These are phyloP conservation scores for Polyommatus iphigenia DNA, from an alignment of 2,888 invertebrate species.

Conservation along the genomic window DNA sequence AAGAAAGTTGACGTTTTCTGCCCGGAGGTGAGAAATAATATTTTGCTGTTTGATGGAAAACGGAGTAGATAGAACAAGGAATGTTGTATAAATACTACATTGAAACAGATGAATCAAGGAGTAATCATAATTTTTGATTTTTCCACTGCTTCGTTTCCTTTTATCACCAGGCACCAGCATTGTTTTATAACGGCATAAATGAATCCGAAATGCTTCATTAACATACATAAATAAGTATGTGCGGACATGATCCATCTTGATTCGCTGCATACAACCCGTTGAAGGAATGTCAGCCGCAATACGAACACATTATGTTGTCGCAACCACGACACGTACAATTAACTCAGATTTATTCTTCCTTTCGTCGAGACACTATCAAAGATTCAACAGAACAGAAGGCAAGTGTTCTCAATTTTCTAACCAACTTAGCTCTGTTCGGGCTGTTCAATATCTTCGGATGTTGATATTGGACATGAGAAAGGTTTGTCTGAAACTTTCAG, in stretches of 20 bases:
- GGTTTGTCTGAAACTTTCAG: not conserved
- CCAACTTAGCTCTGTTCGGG: constrained; percentile 70
- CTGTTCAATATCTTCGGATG: constrained; percentile 62
- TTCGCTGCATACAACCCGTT: constrained; percentile 59
- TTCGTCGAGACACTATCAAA: constrained; percentile 70
- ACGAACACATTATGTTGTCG: constrained; percentile 71
- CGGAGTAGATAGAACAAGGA: too few species aligned
- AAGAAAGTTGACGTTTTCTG: too few species aligned
- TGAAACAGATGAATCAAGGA: not conserved
- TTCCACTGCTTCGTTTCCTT: not conserved
- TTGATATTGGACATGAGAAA: constrained; percentile 58
- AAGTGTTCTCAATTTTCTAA: constrained; percentile 76
- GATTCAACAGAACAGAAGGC: constrained; percentile 69
- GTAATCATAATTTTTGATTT: not conserved
- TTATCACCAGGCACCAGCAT: constrained; percentile 13
- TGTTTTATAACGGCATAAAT: constrained; percentile 21
- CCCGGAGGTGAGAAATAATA: too few species aligned
- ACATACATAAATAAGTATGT: constrained; percentile 28
- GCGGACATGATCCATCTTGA: constrained; percentile 58
- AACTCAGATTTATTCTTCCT: constrained; percentile 75
- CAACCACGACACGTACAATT: constrained; percentile 69
- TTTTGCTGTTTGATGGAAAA: too few species aligned
- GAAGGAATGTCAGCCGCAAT: constrained; percentile 68
- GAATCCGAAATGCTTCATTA: not conserved
- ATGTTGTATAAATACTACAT: too few species aligned